phyloP scores from a whole-genome alignment of 2,797 vertebrate species.

The Trichosurus vulpecula region DNA sequence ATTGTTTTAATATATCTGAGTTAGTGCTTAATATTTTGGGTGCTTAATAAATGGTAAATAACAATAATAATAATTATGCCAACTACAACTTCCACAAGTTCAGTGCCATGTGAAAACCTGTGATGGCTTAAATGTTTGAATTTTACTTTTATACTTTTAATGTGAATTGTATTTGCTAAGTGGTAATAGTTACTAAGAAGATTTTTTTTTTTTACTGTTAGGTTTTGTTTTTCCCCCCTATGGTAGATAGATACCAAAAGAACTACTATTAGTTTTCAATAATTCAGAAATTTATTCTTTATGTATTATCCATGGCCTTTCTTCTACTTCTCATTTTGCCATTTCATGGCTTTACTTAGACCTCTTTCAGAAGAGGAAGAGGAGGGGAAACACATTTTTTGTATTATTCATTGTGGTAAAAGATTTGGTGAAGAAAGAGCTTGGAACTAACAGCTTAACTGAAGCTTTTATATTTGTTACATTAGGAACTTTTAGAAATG shows the following conservation, averaged over 20 bases:
- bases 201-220: neutral
- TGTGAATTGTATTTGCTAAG: neutral
- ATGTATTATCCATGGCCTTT: neutral
- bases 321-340: neutral
- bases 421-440: neutral
- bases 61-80: neutral
- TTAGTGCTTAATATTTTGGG: neutral
- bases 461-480: neutral
- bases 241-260: neutral
- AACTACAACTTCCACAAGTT: neutral
- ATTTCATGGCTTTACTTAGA: neutral
- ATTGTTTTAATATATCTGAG: neutral
- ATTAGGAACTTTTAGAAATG: neutral
- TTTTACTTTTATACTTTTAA: neutral
- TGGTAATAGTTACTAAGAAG: neutral
- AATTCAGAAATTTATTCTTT: neutral
- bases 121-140: neutral
- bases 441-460: neutral
- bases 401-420: neutral
- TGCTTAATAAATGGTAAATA: neutral
- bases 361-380: neutral
- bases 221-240: neutral
- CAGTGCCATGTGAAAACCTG: neutral
- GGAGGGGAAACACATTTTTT: neutral
- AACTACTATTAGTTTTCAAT: neutral